Percentiles rank a stretch among this genome's conserved stretches.
Conservation (phyloP, 2,113 vertebrate species). For the Pseudonaja textilis region DNA sequence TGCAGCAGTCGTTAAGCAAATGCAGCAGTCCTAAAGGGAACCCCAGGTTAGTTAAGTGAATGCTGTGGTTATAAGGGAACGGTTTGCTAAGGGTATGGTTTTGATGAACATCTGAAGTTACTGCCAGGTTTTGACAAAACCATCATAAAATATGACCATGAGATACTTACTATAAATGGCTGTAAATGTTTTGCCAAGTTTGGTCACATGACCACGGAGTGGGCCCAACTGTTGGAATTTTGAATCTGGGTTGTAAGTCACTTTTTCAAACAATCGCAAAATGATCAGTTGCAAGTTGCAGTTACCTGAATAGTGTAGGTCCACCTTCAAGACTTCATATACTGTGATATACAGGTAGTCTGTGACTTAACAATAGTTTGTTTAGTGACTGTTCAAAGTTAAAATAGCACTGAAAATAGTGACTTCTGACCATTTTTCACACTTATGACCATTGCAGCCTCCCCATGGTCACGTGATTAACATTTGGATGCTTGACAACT, state of each 20-base stretch:
- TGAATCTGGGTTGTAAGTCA: neutral
- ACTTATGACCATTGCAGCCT: neutral
- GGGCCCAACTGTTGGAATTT: neutral
- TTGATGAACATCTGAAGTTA: neutral
- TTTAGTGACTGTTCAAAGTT: neutral
- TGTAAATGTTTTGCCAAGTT: neutral
- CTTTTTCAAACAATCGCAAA: too few relatives aligned
- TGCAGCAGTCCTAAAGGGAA: neutral
- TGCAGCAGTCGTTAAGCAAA: neutral
- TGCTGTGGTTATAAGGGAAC: neutral
- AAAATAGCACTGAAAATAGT: neutral
- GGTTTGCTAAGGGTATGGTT: neutral
- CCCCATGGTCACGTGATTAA: neutral
- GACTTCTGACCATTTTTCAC: neutral
- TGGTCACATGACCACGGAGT: neutral
- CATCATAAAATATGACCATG: neutral
- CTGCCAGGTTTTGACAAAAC: neutral
- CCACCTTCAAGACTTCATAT: neutral
- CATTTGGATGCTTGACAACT: neutral
- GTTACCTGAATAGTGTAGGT: neutral
- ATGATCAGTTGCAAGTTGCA: neutral
- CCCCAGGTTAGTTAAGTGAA: neutral
- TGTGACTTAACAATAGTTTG: neutral
- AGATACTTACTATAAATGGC: neutral
- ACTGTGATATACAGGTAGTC: neutral